phyloP scores from a whole-genome alignment of 2,113 vertebrate species.

The Emydura subglobosa region DNA sequence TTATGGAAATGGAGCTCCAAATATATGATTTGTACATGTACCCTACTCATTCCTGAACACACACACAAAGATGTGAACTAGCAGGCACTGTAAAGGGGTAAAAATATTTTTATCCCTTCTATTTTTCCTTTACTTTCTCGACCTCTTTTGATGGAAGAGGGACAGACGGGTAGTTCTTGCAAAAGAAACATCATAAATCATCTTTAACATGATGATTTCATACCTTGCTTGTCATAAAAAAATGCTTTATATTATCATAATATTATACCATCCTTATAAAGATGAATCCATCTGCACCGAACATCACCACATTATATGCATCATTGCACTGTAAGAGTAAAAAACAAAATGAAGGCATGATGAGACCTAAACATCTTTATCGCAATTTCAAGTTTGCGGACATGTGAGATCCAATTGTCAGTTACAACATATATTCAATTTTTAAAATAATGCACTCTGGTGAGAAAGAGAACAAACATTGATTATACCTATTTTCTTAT shows the following conservation, averaged over 20 bases:
- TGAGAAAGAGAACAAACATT: neutral
- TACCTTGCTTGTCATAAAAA: constrained; percentile 38
- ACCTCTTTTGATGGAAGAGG: constrained; percentile 15
- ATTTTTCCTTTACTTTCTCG: constrained; percentile 9
- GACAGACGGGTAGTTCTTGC: neutral
- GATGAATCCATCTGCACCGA: constrained; percentile 32
- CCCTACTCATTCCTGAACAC: neutral
- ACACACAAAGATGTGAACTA: neutral
- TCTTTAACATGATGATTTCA: constrained; percentile 49
- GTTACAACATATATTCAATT: neutral
- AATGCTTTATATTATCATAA: constrained; percentile 20
- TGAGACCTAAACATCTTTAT: constrained; percentile 45
- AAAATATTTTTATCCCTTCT: neutral
- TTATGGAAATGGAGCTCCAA: neutral
- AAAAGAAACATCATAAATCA: constrained; percentile 52
- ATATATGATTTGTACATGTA: neutral
- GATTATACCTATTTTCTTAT: neutral
- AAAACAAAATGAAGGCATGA: constrained; percentile 56
- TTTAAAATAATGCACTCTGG: neutral
- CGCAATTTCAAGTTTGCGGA: constrained; percentile 44
- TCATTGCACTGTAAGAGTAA: constrained; percentile 52
- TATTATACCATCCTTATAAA: constrained; percentile 48
- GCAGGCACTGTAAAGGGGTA: neutral
- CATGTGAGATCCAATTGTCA: constrained; percentile 33
- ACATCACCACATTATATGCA: constrained; percentile 43